Evolutionary conservation across 2,888 invertebrate genomes (phyloP).

Genomic region (Linnaemya tessellans): DNA sequence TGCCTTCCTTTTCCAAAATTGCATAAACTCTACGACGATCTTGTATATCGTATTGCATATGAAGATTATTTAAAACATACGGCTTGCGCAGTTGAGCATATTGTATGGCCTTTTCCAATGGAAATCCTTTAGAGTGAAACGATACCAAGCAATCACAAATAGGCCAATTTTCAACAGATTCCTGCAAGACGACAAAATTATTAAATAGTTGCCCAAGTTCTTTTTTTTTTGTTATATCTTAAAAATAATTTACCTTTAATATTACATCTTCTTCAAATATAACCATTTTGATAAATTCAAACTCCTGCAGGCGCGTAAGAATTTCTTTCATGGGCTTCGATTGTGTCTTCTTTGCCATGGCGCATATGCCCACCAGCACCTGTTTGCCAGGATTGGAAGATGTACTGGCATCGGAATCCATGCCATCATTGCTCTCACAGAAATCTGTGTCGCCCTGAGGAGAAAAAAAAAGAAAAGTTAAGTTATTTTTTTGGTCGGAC

Average conservation of each 20-base stretch:
- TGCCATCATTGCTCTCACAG: constrained; percentile 86
- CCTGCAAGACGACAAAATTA: constrained; percentile 81
- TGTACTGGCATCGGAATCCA: constrained; percentile 86
- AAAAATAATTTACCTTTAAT: constrained; percentile 87
- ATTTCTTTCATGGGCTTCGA: constrained; percentile 99
- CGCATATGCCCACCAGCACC: constrained; percentile 98
- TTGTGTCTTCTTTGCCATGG: constrained; percentile 99
- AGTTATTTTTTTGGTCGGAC: background rate
- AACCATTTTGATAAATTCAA: constrained; percentile 96
- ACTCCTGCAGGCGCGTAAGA: constrained; percentile 96
- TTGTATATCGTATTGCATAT: constrained; percentile 99
- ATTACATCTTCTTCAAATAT: constrained; percentile 98
- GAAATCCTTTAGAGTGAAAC: constrained; percentile 99
- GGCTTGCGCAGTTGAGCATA: constrained; percentile 97
- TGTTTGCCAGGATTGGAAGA: constrained; percentile 89
- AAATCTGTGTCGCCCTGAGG: constrained; percentile 90
- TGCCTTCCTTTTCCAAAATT: constrained; percentile 95
- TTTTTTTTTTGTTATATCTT: no score
- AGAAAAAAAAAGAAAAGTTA: background rate
- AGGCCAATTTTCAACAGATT: constrained; percentile 99
- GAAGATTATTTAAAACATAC: constrained; percentile 98
- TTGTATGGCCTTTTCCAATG: constrained; percentile 97
- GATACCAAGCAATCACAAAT: constrained; percentile 98
- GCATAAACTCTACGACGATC: constrained; percentile 97
- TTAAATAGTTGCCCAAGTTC: background rate